phyloP scores from a whole-genome alignment of 2,888 invertebrate genomes.

The Tribolium freemani region DNA sequence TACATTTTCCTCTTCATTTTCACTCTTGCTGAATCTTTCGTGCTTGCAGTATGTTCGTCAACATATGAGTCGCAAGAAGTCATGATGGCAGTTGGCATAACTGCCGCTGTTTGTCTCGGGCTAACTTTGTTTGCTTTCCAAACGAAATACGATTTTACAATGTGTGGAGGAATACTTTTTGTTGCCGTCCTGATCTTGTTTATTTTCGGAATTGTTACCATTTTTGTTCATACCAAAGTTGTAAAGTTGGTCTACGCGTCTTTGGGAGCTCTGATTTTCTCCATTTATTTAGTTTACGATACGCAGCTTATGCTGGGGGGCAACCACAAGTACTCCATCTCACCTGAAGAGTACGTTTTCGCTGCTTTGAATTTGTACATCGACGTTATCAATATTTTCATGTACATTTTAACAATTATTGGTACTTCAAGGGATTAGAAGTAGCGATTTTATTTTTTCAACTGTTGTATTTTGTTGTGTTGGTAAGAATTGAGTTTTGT shows the following conservation, averaged over 20 bases:
- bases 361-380: conserved; percentile 92
- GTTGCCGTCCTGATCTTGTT: conserved; percentile 60
- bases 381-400: conserved; percentile 91
- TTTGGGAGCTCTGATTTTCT: conserved; percentile 89
- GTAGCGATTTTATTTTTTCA: background rate
- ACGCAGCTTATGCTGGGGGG: conserved; percentile 64
- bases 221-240: conserved; percentile 69
- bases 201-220: conserved; percentile 60
- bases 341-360: conserved; percentile 75
- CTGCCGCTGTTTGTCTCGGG: conserved; percentile 85
- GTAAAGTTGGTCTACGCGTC: conserved; percentile 85
- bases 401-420: conserved; percentile 87
- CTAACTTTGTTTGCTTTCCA: conserved; percentile 95
- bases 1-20: conserved; percentile 91
- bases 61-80: conserved; percentile 74
- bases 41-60: conserved; percentile 82
- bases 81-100: conserved; percentile 91
- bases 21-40: conserved; percentile 85
- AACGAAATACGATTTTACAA: conserved; percentile 73
- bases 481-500: background rate
- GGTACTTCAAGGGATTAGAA: conserved; percentile 70
- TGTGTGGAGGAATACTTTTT: conserved; percentile 61
- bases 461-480: background rate
- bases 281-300: conserved; percentile 72
- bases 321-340: conserved; percentile 71